Percentiles rank a stretch among this genome's conserved stretches.
phyloP scores from a whole-genome alignment of 2,888 invertebrate species.

The Eupsilia transversa region DNA sequence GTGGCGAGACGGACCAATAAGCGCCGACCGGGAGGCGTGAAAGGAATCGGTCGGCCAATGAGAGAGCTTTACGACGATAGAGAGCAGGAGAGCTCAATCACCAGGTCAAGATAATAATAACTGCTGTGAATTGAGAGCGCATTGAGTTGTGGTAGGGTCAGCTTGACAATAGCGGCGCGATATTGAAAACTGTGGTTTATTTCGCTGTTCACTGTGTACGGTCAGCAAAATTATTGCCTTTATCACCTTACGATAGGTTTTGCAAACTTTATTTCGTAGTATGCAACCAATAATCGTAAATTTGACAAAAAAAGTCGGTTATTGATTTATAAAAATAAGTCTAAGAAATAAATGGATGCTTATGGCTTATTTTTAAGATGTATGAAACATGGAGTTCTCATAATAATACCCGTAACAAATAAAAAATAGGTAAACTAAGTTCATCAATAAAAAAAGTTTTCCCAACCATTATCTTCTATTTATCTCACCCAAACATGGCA shows the following conservation, averaged over 20 bases:
- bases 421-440: slow-evolving; percentile 67
- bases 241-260: slow-evolving; percentile 48
- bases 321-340: slow-evolving; percentile 12
- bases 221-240: slow-evolving; percentile 70
- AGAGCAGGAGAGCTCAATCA: slow-evolving; percentile 89
- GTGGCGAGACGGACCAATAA: slow-evolving; percentile 84
- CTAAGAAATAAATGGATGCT: neutral
- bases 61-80: slow-evolving; percentile 75
- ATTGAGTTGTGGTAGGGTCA: slow-evolving; percentile 89
- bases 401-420: slow-evolving; percentile 57
- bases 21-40: slow-evolving; percentile 82
- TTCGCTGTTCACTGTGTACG: slow-evolving; percentile 71
- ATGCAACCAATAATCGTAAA: neutral
- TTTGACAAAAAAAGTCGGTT: neutral
- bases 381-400: slow-evolving; percentile 29
- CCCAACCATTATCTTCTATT: slow-evolving; percentile 81
- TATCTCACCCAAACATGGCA: slow-evolving; percentile 85
- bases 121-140: slow-evolving; percentile 90
- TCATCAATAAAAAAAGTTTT: slow-evolving; percentile 75
- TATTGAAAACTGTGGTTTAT: slow-evolving; percentile 81
- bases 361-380: slow-evolving; percentile 12
- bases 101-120: slow-evolving; percentile 90
- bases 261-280: slow-evolving; percentile 16
- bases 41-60: slow-evolving; percentile 82
- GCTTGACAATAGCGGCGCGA: slow-evolving; percentile 84